phyloP scores from a whole-genome alignment of 2,113 vertebrate genomes.

The Callionymus lyra region DNA sequence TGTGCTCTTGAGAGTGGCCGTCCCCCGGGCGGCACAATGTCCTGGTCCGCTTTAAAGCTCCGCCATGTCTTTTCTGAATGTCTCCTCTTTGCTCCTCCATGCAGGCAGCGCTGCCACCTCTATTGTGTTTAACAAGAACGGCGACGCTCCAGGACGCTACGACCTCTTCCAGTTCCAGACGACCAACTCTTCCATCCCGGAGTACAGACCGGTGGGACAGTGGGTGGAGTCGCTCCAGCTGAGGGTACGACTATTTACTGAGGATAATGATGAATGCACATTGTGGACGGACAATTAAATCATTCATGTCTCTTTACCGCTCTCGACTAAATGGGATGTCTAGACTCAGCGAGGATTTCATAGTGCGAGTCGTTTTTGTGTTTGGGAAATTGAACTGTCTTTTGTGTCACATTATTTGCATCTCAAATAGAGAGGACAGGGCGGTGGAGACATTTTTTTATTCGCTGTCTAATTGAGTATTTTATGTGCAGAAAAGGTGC shows the following conservation, averaged over 20 bases:
- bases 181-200: slow-evolving; percentile 52
- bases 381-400: slow-evolving; percentile 13
- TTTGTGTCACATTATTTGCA: slow-evolving; percentile 19
- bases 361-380: not conserved
- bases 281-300: not conserved
- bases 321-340: slow-evolving; percentile 1
- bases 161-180: slow-evolving; percentile 69
- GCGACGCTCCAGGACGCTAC: slow-evolving; percentile 65
- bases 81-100: slow-evolving; percentile 8
- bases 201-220: slow-evolving; percentile 59
- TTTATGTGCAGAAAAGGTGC: slow-evolving; percentile 9
- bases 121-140: slow-evolving; percentile 64
- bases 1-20: no score
- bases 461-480: slow-evolving; percentile 15
- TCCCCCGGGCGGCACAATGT: no score
- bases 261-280: not conserved
- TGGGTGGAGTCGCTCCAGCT: slow-evolving; percentile 66
- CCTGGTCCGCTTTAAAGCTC: not conserved
- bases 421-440: slow-evolving; percentile 14
- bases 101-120: slow-evolving; percentile 63
- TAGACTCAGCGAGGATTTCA: not conserved
- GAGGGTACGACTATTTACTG: slow-evolving; percentile 37
- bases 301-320: slow-evolving; percentile 7
- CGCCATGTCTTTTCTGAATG: not conserved
- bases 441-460: slow-evolving; percentile 16